phyloP scores from a whole-genome alignment of 2,888 invertebrate species.

The Melipona bicolor region DNA sequence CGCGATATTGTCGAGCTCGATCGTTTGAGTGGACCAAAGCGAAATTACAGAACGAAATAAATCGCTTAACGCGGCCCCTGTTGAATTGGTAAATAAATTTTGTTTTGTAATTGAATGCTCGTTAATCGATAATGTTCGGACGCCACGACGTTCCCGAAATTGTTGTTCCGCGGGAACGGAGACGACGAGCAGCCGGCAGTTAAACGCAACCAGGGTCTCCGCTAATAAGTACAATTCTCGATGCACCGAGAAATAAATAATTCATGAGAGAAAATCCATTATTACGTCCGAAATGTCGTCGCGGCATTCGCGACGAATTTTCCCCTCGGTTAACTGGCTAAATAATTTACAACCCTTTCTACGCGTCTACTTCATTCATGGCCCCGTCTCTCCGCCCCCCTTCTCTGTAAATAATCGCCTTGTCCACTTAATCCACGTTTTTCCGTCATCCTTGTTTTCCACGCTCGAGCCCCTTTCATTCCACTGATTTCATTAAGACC shows the following conservation, averaged over 20 bases:
- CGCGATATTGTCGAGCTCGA: no score
- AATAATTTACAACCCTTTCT: neutral
- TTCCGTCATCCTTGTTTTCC: neutral
- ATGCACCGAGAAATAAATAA: neutral
- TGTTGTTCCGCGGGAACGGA: no score
- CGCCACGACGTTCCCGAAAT: no score
- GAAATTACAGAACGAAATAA: no score
- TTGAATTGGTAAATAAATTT: no score
- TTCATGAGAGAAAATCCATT: neutral
- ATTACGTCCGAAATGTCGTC: neutral
- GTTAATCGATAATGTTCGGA: no score
- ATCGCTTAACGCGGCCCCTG: no score
- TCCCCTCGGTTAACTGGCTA: neutral
- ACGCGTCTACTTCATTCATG: neutral
- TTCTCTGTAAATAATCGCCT: neutral
- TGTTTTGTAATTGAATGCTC: no score
- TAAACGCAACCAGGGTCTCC: no score
- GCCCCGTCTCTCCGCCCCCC: neutral
- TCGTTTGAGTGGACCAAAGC: no score
- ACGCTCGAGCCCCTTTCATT: neutral
- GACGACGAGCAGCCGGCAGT: no score
- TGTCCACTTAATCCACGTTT: neutral
- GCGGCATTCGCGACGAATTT: neutral
- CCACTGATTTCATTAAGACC: conserved; percentile 4
- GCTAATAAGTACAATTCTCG: neutral